Evolutionary conservation across 2,888 invertebrate species (phyloP).

Genomic region (Alcis repandata): DNA sequence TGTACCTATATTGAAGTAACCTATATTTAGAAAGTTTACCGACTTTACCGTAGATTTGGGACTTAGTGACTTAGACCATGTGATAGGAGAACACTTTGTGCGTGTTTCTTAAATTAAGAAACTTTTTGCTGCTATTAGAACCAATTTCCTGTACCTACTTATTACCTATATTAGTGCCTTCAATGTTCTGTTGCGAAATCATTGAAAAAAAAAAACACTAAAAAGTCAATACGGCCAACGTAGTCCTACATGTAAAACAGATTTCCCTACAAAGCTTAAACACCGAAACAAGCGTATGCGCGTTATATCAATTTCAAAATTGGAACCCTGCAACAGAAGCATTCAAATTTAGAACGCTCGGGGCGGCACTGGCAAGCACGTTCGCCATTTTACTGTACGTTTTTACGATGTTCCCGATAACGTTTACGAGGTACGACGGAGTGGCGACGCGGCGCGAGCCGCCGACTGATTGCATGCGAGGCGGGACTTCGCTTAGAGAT

Average conservation of each 20-base stretch:
- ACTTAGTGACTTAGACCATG: no score
- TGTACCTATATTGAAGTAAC: no score
- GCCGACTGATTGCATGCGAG: slow-evolving; percentile 80
- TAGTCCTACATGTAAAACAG: background rate
- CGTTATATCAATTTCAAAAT: slow-evolving; percentile 38
- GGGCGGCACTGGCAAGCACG: slow-evolving; percentile 61
- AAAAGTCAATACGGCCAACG: background rate
- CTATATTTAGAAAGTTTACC: no score
- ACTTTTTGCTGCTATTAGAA: no score
- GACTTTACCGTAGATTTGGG: no score
- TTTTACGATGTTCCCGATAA: slow-evolving; percentile 85
- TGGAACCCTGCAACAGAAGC: slow-evolving; percentile 41
- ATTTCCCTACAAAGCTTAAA: background rate
- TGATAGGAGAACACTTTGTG: no score
- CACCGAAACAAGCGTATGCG: slow-evolving; percentile 1
- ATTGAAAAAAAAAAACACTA: no score
- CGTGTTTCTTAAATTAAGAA: no score
- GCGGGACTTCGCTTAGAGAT: slow-evolving; percentile 49
- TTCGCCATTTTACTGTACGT: slow-evolving; percentile 81
- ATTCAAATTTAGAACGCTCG: slow-evolving; percentile 43
- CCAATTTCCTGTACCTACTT: no score
- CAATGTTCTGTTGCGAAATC: no score
- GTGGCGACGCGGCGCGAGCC: slow-evolving; percentile 83
- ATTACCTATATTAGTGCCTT: no score
- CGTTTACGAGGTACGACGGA: slow-evolving; percentile 82